These are phyloP conservation scores for Psilanteris sp. DNA, from an alignment of 1,140 invertebrate species.

Conservation along the genomic window DNA sequence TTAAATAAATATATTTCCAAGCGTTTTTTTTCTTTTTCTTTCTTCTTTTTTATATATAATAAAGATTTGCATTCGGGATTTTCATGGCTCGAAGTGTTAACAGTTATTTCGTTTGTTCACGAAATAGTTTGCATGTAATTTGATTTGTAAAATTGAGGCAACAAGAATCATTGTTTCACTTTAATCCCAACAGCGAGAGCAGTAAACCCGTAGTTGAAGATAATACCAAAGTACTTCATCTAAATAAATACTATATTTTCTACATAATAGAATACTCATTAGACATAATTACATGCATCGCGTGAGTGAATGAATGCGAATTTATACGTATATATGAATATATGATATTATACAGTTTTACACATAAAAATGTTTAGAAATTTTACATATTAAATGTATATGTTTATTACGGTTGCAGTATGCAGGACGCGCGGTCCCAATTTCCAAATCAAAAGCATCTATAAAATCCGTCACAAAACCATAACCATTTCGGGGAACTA, in stretches of 20 bases:
- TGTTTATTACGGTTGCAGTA: conserved; percentile 19
- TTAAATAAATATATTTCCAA: conserved; percentile 27
- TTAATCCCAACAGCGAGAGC: conserved; percentile 44
- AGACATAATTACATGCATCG: conserved; percentile 61
- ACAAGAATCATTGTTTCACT: conserved; percentile 26
- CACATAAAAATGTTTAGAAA: conserved; percentile 57
- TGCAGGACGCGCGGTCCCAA: conserved; percentile 46
- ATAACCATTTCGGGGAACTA: conserved; percentile 41
- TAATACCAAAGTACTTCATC: conserved; percentile 64
- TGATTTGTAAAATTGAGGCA: conserved; percentile 36
- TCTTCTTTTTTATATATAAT: no score
- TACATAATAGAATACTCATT: conserved; percentile 75
- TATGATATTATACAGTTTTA: conserved; percentile 52
- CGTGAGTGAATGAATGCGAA: conserved; percentile 48
- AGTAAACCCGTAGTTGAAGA: conserved; percentile 48
- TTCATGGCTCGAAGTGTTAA: conserved; percentile 35
- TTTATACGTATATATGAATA: conserved; percentile 48
- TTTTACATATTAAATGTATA: conserved; percentile 42
- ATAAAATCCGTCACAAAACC: conserved; percentile 34
- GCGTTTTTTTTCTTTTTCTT: no score
- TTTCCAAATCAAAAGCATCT: conserved; percentile 26
- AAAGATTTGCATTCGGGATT: no score
- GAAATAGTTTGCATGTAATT: conserved; percentile 28
- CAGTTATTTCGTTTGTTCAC: conserved; percentile 17
- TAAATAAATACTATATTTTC: conserved; percentile 76